These are phyloP conservation scores for Lycorma delicatula DNA, from an alignment of 1,140 invertebrate species.

Conservation along the genomic window DNA sequence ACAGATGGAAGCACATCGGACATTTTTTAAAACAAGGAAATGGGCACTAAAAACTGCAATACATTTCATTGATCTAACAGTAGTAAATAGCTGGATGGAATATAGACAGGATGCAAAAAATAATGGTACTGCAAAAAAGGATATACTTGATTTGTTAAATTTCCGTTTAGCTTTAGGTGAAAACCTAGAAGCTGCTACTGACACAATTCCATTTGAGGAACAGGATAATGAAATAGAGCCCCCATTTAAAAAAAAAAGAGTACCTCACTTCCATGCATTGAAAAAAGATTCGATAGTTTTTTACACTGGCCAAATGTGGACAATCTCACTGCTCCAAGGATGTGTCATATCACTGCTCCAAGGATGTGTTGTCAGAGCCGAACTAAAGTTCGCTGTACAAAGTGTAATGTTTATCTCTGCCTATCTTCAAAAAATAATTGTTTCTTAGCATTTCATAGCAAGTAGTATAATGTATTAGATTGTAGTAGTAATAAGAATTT, in stretches of 20 bases:
- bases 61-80: conserved; percentile 28
- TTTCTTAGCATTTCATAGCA: not conserved
- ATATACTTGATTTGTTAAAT: conserved; percentile 6
- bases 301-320: not conserved
- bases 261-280: not conserved
- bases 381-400: not conserved
- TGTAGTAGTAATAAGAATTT: too few relatives aligned
- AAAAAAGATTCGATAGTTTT: not conserved
- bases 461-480: too few relatives aligned
- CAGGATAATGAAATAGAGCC: too few relatives aligned
- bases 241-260: not conserved
- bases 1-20: conserved; percentile 27
- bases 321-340: not conserved
- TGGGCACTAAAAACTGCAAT: conserved; percentile 32
- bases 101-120: not conserved
- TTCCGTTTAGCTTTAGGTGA: conserved; percentile 2
- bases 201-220: too few relatives aligned
- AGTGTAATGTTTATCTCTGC: not conserved
- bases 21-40: conserved; percentile 29
- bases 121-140: conserved; percentile 1
- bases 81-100: conserved; percentile 32
- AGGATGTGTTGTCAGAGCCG: not conserved
- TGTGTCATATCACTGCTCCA: not conserved
- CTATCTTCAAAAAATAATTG: not conserved
- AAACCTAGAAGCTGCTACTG: not conserved